phyloP scores from a whole-genome alignment of 2,888 invertebrate species.

The Lissocephala sabroskyi region DNA sequence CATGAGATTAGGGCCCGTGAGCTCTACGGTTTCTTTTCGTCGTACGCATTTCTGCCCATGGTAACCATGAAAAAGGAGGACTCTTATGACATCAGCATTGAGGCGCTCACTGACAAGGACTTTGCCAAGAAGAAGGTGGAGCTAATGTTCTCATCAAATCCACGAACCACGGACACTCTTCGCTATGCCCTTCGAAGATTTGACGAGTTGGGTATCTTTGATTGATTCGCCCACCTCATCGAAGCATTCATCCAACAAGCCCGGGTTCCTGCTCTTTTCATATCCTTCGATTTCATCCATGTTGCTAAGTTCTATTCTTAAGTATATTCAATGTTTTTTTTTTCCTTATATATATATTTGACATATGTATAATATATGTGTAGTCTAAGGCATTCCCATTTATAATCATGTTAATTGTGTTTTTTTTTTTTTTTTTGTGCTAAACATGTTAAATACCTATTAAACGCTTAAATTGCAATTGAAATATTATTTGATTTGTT shows the following conservation, averaged over 20 bases:
- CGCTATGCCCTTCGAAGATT: slow-evolving; percentile 64
- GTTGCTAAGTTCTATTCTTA: not conserved
- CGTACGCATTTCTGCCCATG: slow-evolving; percentile 70
- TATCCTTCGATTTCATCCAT: too few species aligned
- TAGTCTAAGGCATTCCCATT: too few species aligned
- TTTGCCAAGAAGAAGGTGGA: slow-evolving; percentile 67
- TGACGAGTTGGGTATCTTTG: slow-evolving; percentile 67
- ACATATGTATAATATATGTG: too few species aligned
- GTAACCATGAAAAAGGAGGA: slow-evolving; percentile 70
- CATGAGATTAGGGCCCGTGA: slow-evolving; percentile 61
- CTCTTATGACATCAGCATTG: slow-evolving; percentile 67
- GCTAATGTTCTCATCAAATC: slow-evolving; percentile 69
- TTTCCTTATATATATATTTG: not conserved
- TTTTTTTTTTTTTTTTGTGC: too few species aligned
- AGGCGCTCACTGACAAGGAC: slow-evolving; percentile 62
- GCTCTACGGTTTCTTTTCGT: slow-evolving; percentile 68
- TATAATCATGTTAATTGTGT: not conserved
- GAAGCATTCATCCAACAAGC: too few species aligned
- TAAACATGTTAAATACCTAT: too few species aligned
- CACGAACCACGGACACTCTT: slow-evolving; percentile 65
- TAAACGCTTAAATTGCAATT: too few species aligned
- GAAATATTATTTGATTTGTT: too few species aligned
- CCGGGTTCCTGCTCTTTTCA: not conserved
- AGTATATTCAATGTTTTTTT: not conserved
- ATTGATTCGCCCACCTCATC: slow-evolving; percentile 33